Conservation (phyloP, 2,888 invertebrate genomes). For the Agrochola circellaris region DNA sequence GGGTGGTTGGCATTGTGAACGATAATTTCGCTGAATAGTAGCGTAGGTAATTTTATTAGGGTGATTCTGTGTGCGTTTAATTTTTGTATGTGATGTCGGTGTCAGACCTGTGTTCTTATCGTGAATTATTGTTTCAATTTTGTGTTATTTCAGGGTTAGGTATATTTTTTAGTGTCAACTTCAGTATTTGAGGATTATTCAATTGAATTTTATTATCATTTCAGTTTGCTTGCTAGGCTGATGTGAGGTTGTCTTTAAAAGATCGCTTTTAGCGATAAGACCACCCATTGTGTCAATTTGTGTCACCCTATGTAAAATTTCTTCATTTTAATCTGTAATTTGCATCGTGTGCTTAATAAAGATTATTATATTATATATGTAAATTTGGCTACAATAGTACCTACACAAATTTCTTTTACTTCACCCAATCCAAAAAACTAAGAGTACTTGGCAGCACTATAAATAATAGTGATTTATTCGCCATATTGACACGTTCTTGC, state of each 20-base stretch:
- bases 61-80: constrained; percentile 61
- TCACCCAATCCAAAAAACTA: constrained; percentile 1
- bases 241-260: background rate
- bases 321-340: background rate
- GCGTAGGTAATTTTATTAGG: constrained; percentile 69
- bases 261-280: background rate
- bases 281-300: background rate
- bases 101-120: constrained; percentile 41
- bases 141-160: constrained; percentile 21
- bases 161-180: background rate
- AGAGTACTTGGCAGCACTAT: constrained; percentile 3
- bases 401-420: background rate
- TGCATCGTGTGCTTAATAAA: background rate
- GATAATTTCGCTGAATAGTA: constrained; percentile 74
- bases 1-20: constrained; percentile 73
- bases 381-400: background rate
- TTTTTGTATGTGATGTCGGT: constrained; percentile 55
- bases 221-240: background rate
- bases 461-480: constrained; percentile 23
- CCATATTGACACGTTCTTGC: constrained; percentile 40
- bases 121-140: constrained; percentile 61
- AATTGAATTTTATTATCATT: background rate
- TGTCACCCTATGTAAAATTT: background rate
- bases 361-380: background rate
- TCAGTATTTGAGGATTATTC: background rate